A percentile compares a stretch with the other conserved stretches of the same genome.
phyloP scores from a whole-genome alignment of 1,140 invertebrate genomes.

The Philopotamus ludificatus region DNA sequence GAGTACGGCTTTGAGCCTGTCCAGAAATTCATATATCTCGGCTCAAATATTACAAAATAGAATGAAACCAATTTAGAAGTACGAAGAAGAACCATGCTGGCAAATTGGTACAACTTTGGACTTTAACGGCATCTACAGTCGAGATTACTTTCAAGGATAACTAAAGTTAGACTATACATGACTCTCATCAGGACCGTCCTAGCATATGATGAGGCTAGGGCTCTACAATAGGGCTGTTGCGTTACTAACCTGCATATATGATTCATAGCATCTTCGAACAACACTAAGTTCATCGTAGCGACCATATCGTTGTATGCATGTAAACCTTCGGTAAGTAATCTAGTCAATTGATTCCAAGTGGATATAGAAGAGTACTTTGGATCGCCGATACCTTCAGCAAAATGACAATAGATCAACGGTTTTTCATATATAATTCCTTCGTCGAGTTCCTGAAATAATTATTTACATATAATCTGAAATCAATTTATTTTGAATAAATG shows the following conservation, averaged over 20 bases:
- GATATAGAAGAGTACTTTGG: conserved; percentile 84
- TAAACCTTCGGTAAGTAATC: conserved; percentile 78
- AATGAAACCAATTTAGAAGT: too few species aligned
- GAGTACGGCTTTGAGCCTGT: too few species aligned
- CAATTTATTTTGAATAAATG: conserved; percentile 3
- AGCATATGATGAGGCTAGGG: too few species aligned
- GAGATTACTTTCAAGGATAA: too few species aligned
- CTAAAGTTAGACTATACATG: too few species aligned
- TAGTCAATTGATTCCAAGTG: conserved; percentile 71
- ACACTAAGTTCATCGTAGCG: conserved; percentile 89
- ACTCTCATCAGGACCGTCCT: too few species aligned
- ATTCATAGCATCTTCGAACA: conserved; percentile 94
- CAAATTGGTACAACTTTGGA: too few species aligned
- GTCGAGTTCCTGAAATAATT: conserved; percentile 57
- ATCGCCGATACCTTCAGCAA: conserved; percentile 87
- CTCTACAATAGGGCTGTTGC: too few species aligned
- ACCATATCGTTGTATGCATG: conserved; percentile 82
- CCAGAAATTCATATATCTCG: too few species aligned
- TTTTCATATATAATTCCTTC: conserved; percentile 65
- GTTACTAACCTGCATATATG: conserved; percentile 75
- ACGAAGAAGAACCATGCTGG: too few species aligned
- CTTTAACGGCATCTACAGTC: too few species aligned
- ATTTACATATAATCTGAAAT: not conserved
- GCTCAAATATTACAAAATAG: not conserved
- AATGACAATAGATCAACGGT: conserved; percentile 86